phyloP scores from a whole-genome alignment of 2,113 vertebrate genomes.

The Rattus rattus region DNA sequence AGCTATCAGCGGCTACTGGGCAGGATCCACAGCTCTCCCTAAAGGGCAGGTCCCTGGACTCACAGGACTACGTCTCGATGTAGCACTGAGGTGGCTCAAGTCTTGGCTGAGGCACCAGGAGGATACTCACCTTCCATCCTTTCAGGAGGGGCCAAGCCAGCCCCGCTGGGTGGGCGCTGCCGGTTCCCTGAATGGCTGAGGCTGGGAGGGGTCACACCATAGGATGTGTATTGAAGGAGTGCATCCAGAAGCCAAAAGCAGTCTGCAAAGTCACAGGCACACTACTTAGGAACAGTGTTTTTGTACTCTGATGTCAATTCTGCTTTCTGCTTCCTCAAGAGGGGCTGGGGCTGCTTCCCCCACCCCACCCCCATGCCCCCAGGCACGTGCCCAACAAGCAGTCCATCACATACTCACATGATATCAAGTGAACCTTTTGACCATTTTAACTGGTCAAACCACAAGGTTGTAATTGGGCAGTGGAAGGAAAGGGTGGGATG shows the following conservation, averaged over 20 bases:
- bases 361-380: too few relatives aligned
- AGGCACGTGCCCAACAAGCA: too few relatives aligned
- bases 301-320: too few relatives aligned
- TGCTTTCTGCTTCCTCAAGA: too few relatives aligned
- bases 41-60: background rate
- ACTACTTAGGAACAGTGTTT: background rate
- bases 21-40: background rate
- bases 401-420: too few relatives aligned
- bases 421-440: too few relatives aligned
- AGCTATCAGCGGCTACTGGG: background rate
- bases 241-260: conserved; percentile 98
- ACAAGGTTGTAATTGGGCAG: too few relatives aligned
- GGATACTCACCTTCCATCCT: conserved; percentile 95
- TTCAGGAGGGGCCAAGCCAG: conserved; percentile 89
- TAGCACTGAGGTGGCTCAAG: background rate
- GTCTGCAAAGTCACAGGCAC: conserved; percentile 84
- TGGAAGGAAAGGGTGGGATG: too few relatives aligned
- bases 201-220: conserved; percentile 95
- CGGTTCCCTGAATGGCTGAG: conserved; percentile 95
- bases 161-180: conserved; percentile 90
- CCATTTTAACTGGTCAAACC: too few relatives aligned
- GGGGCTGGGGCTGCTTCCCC: too few relatives aligned
- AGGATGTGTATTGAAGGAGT: conserved; percentile 96
- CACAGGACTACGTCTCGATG: background rate
- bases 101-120: rapidly evolving